Percentiles rank a stretch among this genome's conserved stretches.
Conservation (phyloP, 2,113 vertebrate genomes). For the Odontesthes bonariensis region DNA sequence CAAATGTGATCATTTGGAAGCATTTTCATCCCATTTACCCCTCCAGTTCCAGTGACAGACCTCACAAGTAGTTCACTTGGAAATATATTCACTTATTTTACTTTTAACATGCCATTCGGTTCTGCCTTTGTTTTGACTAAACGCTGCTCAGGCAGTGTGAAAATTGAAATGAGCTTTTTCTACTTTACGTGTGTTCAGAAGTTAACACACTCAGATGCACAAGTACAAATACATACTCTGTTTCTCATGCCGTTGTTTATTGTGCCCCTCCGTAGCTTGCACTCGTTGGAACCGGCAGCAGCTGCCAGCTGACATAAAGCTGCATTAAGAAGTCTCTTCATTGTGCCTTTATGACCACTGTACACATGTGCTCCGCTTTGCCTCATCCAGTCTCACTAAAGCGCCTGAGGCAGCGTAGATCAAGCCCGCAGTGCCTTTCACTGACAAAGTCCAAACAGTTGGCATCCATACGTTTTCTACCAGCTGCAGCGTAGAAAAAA, state of each 20-base stretch:
- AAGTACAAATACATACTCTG: constrained; percentile 49
- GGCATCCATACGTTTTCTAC: constrained; percentile 49
- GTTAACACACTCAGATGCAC: neutral
- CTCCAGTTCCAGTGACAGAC: constrained; percentile 31
- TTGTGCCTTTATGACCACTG: constrained; percentile 75
- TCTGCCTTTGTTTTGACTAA: constrained; percentile 12
- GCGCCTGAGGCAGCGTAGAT: constrained; percentile 54
- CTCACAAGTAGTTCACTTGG: constrained; percentile 4
- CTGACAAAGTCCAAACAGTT: constrained; percentile 53
- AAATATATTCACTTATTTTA: constrained; percentile 25
- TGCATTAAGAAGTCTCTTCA: constrained; percentile 68
- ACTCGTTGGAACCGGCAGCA: constrained; percentile 73
- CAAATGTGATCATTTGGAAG: constrained; percentile 41
- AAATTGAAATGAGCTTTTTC: constrained; percentile 8
- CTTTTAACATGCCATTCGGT: neutral
- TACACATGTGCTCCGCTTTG: constrained; percentile 66
- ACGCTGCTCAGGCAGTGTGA: constrained; percentile 10
- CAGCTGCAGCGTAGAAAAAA: constrained; percentile 50
- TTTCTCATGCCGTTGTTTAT: constrained; percentile 71
- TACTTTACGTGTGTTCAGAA: neutral
- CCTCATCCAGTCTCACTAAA: constrained; percentile 57
- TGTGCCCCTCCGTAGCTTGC: constrained; percentile 73
- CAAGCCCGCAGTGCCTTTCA: constrained; percentile 42
- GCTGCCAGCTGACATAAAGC: constrained; percentile 77
- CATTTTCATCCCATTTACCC: constrained; percentile 42